Base-by-base conservation (phyloP, 2,888 invertebrate genomes). In the Lochmaea crataegi region DNA sequence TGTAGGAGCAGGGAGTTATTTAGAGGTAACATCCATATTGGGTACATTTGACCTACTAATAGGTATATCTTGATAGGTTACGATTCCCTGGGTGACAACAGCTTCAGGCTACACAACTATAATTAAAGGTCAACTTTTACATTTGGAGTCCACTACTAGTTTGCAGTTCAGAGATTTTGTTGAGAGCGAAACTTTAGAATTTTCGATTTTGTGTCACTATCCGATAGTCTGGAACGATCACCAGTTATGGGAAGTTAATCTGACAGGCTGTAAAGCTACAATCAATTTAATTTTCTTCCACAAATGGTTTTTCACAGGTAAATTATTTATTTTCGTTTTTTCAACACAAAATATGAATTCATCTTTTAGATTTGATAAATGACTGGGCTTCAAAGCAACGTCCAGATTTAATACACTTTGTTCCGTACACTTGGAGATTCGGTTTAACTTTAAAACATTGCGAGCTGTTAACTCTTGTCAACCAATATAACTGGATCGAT, bases 401-500 rank as follows among this genome's bases (percentile, higher is more conserved):
- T 14, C 96, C 98, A 0, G 99, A 99, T 85, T 91, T 99, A 69
- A 89, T 96, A 71, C 94, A 94, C 83, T 99, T 99, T 88, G 94
- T 99, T 68, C 99, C 99, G 1, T 99, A 98, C 86, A 97, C 97
- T 0, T 98, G 97, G 94, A 94, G 95, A 84, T 94, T 99, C 82
- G 94, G 94, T 75, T 89, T 99, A 75, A 89, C 96, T 10, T 88
- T 98, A 26, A 97, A 98, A 86, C 97, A 98, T 87, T 98, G 98
- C 87, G 98, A 99, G 87, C 90, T 99, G 16, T 91, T 98, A 1
- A 95, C 97, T 57, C 88, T 96, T 16, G 94, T 96, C 83, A 99
- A 99, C 87, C 96, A 99, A 85, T 96, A 96, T 86, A 99, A 99
- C 87, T 99, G 99, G 99, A 94, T 99, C 79, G 99, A 99, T 87